These are phyloP conservation scores for Cardiocondyla obscurior DNA, from an alignment of 1,140 invertebrate genomes.

Conservation along the genomic window DNA sequence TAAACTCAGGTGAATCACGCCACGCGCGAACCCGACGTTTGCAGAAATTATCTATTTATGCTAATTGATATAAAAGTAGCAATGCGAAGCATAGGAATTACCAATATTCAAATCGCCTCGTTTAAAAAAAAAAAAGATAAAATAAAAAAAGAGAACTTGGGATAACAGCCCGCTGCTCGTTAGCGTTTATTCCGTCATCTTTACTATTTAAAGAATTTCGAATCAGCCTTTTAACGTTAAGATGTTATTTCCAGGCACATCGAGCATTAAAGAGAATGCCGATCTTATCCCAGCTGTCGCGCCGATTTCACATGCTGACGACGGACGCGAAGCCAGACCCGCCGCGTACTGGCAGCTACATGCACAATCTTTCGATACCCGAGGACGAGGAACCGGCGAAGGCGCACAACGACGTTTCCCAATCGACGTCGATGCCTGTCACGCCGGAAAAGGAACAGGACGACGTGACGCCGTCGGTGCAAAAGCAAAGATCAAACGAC, in stretches of 20 bases:
- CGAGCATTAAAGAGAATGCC: conserved; percentile 65
- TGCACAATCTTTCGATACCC: conserved; percentile 40
- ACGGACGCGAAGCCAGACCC: conserved; percentile 71
- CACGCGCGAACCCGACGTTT: neutral
- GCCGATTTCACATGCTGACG: conserved; percentile 69
- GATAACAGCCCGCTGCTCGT: too few species aligned
- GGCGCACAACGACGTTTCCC: too few species aligned
- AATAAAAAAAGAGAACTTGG: too few species aligned
- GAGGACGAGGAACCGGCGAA: conserved; percentile 16
- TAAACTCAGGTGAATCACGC: neutral
- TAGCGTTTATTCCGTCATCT: too few species aligned
- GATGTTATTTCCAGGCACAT: neutral
- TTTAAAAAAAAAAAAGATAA: too few species aligned
- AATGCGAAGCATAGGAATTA: neutral
- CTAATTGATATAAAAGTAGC: neutral
- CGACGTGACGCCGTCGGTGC: neutral
- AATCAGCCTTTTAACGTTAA: neutral
- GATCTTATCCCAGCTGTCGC: conserved; percentile 66
- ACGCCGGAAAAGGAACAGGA: neutral
- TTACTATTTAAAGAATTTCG: too few species aligned
- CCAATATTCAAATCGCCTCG: neutral
- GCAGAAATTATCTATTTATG: neutral
- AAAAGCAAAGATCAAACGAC: conserved; percentile 12
- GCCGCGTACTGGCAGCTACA: conserved; percentile 53
- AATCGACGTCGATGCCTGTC: neutral